These are phyloP conservation scores for Porites australiensis DNA, from an alignment of 64 coral and sea anemone species.

Conservation along the genomic window DNA sequence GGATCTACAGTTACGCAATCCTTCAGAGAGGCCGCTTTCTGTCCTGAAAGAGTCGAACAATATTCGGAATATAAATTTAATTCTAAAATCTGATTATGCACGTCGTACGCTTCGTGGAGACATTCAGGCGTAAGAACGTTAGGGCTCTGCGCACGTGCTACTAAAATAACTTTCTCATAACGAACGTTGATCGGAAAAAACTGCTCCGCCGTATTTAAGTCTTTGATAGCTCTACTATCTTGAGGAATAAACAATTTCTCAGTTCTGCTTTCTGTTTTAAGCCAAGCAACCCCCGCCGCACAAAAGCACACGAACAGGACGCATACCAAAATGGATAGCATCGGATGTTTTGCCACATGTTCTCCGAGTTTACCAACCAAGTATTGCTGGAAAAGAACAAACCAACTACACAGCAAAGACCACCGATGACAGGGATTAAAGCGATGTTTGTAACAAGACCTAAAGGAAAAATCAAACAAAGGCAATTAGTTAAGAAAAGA, in stretches of 20 bases:
- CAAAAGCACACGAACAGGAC: constrained; percentile 46
- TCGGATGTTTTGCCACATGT: constrained; percentile 35
- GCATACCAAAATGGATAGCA: constrained; percentile 18
- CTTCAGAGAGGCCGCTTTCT: constrained; percentile 1
- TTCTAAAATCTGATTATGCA: constrained; percentile 45
- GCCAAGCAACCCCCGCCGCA: constrained; percentile 42
- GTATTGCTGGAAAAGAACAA: constrained; percentile 9
- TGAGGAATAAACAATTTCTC: constrained; percentile 70
- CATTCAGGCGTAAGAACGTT: constrained; percentile 31
- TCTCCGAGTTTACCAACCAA: constrained; percentile 15
- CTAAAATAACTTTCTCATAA: constrained; percentile 30
- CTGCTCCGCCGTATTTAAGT: constrained; percentile 49
- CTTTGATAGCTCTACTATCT: constrained; percentile 59
- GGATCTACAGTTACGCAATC: constrained; percentile 59
- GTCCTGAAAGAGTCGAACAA: constrained; percentile 36
- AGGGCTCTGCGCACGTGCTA: background rate
- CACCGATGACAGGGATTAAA: constrained; percentile 18
- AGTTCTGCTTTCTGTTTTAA: constrained; percentile 54
- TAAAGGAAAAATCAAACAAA: background rate
- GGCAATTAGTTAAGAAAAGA: too few relatives aligned
- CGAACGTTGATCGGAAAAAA: constrained; percentile 56
- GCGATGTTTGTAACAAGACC: constrained; percentile 4
- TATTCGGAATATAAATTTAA: constrained; percentile 28
- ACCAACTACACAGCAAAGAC: constrained; percentile 15
- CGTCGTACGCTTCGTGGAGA: constrained; percentile 22